Conservation (phyloP, 2,797 vertebrate genomes). For the Eulemur mongoz region DNA sequence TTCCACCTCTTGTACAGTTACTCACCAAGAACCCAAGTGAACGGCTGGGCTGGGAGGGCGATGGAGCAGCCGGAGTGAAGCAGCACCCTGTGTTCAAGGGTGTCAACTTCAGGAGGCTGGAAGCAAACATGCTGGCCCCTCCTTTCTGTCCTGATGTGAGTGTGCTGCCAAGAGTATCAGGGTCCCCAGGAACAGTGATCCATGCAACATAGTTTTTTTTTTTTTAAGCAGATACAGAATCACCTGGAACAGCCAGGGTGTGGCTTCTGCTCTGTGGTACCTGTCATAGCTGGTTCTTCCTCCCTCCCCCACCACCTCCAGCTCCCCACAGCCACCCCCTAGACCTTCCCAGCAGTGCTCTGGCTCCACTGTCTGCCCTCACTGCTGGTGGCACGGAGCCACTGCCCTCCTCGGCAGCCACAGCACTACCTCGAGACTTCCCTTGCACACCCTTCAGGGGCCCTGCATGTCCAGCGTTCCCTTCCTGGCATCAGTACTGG, state of each 20-base stretch:
- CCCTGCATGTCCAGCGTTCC: background rate
- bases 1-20: conserved; percentile 83
- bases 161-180: background rate
- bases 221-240: background rate
- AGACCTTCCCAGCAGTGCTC: background rate
- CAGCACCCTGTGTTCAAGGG: conserved; percentile 93
- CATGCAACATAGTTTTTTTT: background rate
- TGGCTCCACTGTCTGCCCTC: background rate
- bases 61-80: conserved; percentile 90
- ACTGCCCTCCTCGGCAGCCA: background rate
- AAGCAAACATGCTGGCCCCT: conserved; percentile 92
- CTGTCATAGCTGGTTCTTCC: background rate
- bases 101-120: conserved; percentile 94
- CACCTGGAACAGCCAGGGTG: accelerated
- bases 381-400: background rate
- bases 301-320: no score
- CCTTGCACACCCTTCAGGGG: no score
- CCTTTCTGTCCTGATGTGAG: conserved; percentile 96
- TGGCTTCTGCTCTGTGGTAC: background rate
- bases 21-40: conserved; percentile 92
- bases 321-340: no score
- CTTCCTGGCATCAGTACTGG: background rate
- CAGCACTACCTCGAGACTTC: background rate
- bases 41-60: conserved; percentile 90
- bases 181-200: no score